A percentile compares a stretch with the other conserved stretches of the same genome.
These are phyloP conservation scores for Zootoca vivipara DNA, from an alignment of 2,113 vertebrate species.

Conservation along the genomic window DNA sequence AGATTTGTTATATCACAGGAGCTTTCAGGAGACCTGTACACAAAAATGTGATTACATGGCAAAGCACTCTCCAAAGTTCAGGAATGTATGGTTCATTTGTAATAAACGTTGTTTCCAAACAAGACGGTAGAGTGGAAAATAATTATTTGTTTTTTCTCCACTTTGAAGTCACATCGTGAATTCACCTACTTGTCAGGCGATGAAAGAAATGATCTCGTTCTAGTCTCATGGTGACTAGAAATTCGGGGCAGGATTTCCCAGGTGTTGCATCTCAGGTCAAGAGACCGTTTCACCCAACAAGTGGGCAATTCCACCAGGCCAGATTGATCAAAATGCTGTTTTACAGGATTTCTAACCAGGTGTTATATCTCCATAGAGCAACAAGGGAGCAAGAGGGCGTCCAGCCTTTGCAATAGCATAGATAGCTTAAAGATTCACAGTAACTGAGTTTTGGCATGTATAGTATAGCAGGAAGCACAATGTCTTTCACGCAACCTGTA, in stretches of 20 bases:
- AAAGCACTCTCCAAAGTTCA: conserved; percentile 28
- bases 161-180: accelerated
- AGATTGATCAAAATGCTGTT: not conserved
- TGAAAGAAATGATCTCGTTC: not conserved
- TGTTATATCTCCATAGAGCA: too few species aligned
- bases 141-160: not conserved
- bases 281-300: not conserved
- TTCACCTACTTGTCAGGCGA: not conserved
- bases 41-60: conserved; percentile 42
- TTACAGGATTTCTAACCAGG: too few species aligned
- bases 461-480: too few species aligned
- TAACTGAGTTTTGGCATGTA: too few species aligned
- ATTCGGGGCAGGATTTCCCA: not conserved
- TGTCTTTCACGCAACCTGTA: too few species aligned
- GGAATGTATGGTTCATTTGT: conserved; percentile 26
- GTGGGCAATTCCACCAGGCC: not conserved
- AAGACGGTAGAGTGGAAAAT: not conserved
- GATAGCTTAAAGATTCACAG: too few species aligned
- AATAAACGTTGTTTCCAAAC: not conserved
- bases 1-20: conserved; percentile 37
- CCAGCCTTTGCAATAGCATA: too few species aligned
- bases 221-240: not conserved
- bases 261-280: not conserved
- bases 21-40: conserved; percentile 14
- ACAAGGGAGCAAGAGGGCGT: too few species aligned